A percentile compares a stretch with the other conserved stretches of the same genome.
These are phyloP conservation scores for Lasioglossum marginatum DNA, from an alignment of 2,888 invertebrate genomes.

Conservation along the genomic window DNA sequence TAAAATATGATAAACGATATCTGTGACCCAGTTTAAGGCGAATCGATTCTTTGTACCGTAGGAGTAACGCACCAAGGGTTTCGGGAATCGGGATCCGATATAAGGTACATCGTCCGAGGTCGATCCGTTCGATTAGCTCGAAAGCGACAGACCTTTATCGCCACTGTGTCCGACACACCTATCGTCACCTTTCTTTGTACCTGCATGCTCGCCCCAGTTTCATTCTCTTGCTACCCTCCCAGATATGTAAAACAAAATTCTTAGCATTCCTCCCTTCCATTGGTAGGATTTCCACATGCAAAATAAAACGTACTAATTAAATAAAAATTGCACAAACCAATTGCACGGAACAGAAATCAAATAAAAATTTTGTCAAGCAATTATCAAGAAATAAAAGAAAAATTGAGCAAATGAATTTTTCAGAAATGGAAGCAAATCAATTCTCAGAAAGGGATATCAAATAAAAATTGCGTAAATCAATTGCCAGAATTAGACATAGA, in stretches of 20 bases:
- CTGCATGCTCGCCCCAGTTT: conserved; percentile 1
- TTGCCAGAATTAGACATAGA: too few species aligned
- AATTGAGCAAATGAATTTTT: not conserved
- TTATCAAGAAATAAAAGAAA: too few species aligned
- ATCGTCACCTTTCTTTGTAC: conserved; percentile 3
- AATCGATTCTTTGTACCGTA: conserved; percentile 19
- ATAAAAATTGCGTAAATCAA: not conserved
- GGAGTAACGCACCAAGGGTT: conserved; percentile 25
- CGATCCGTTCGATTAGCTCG: conserved; percentile 50
- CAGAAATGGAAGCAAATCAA: not conserved
- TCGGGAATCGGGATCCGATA: conserved; percentile 1
- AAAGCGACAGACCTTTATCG: conserved; percentile 40
- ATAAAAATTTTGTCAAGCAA: too few species aligned
- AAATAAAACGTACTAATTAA: not conserved
- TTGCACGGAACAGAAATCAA: not conserved
- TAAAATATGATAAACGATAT: conserved; percentile 47
- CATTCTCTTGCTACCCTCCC: not conserved
- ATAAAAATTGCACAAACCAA: not conserved
- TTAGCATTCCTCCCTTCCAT: not conserved
- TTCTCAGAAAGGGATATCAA: not conserved
- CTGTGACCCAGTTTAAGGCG: conserved; percentile 35
- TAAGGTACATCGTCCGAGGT: conserved; percentile 33
- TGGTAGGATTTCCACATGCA: not conserved
- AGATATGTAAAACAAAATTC: not conserved
- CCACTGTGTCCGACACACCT: not conserved